Evolutionary conservation across 2,888 invertebrate genomes (phyloP), one percentile per base, ranked within the genome.

Genomic region (Rhodophaea formosa): DNA sequence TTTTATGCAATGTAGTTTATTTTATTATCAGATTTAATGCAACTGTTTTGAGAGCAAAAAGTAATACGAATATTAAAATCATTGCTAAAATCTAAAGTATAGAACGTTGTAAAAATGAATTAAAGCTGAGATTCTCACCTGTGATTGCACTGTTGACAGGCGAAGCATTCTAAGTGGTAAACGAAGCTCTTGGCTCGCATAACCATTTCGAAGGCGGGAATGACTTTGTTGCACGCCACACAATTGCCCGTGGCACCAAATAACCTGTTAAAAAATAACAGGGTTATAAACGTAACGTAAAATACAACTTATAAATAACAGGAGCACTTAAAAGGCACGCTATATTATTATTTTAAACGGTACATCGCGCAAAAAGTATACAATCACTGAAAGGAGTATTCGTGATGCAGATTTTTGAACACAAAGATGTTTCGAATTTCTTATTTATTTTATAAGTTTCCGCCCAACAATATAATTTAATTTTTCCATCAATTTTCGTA

Each of bases 151-250:
- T 97, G 97, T 87, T 97, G 97, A 92, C 97, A 97, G 71, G 97
- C 97, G 85, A 97, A 97, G 86, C 97, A 97, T 86, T 97, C 97
- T 87, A 97, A 93, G 90, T 97, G 97, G 92, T 97, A 97, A 66
- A 97, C 97, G 87, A 97, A 97, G 79, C 95, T 95, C 87, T 96
- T 95, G 68, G 97, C 97, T 84, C 97, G 93, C 97, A 98, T 97
- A 74, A 97, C 97, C 97, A 97, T 97, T 92, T 97, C 97, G 89
- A 97, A 97, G 67, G 97, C 97, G 62, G 97, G 97, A 86, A 97
- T 97, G 81, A 95, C 95, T 93, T 97, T 97, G 88, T 95, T 95
- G 92, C 97, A 98, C 59, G 97, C 97, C 70, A 97, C 95, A 86
- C 97, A 97, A 86, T 96, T 96, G 71, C 97, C 97, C 43, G 97